phyloP scores from a whole-genome alignment of 2,113 vertebrate species.

The Muntiacus muntjak region DNA sequence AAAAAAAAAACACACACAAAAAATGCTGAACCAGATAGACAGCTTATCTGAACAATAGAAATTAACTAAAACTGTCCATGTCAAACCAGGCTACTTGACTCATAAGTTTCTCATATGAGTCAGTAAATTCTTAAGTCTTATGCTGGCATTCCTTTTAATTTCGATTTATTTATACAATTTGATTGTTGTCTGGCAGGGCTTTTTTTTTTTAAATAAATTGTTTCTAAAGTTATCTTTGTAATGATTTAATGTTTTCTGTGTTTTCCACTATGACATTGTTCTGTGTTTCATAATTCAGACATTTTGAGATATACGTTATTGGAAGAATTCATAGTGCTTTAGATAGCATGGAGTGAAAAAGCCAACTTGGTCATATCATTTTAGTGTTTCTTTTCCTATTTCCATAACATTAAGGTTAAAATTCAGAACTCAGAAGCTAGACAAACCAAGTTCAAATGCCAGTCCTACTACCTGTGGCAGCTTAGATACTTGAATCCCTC shows the following conservation, averaged over 20 bases:
- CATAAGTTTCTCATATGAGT: background rate
- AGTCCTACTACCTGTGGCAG: background rate
- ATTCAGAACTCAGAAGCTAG: background rate
- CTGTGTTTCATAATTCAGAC: background rate
- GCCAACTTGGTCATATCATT: background rate
- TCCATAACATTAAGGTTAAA: background rate
- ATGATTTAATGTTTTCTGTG: background rate
- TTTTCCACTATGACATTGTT: background rate
- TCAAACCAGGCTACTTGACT: background rate
- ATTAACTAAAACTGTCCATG: background rate
- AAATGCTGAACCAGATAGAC: background rate
- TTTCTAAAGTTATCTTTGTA: background rate
- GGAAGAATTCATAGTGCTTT: background rate
- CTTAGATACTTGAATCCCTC: background rate
- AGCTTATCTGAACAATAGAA: background rate
- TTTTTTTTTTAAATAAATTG: background rate
- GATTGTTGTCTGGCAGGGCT: background rate
- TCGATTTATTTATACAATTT: background rate
- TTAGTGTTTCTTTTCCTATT: background rate
- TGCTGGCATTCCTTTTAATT: background rate
- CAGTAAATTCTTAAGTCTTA: background rate
- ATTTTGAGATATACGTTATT: background rate
- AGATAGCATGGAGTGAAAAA: background rate
- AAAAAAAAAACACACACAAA: background rate
- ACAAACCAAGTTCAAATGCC: background rate